phyloP scores from a whole-genome alignment of 2,113 vertebrate genomes.

The Antechinus stuartii region DNA sequence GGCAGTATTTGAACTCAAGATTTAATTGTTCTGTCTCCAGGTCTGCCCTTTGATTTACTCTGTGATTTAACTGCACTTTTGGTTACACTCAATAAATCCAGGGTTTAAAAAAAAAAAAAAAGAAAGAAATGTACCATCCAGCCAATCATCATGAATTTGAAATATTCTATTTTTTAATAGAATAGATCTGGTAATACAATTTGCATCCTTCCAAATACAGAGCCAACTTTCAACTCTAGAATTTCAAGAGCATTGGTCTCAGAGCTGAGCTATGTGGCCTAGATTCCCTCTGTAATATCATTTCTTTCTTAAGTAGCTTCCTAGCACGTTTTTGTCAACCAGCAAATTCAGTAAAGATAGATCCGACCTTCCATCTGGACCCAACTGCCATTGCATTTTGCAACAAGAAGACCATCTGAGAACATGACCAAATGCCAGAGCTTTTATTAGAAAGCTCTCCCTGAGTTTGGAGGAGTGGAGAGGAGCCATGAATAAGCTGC shows the following conservation, averaged over 20 bases:
- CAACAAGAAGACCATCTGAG: background rate
- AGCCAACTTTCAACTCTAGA: conserved; percentile 17
- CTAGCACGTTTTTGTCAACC: background rate
- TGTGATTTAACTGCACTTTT: too few relatives aligned
- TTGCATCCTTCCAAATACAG: conserved; percentile 21
- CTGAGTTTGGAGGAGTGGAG: background rate
- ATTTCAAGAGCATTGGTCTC: background rate
- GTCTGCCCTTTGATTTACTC: too few relatives aligned
- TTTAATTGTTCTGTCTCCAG: too few relatives aligned
- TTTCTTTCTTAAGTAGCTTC: background rate
- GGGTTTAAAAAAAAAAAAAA: too few relatives aligned
- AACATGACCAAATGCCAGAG: background rate
- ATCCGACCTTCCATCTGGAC: background rate
- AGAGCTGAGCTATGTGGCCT: background rate
- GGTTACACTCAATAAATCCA: too few relatives aligned
- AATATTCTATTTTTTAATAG: conserved; percentile 24
- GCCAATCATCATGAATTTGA: conserved; percentile 40
- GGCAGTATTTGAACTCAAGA: too few relatives aligned
- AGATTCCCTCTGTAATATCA: background rate
- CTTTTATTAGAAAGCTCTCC: background rate
- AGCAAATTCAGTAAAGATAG: background rate
- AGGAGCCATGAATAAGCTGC: background rate
- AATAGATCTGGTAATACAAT: background rate
- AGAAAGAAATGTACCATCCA: background rate
- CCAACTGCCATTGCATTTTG: background rate